phyloP scores from a whole-genome alignment of 2,113 vertebrate genomes.

The Hymenochirus boettgeri region DNA sequence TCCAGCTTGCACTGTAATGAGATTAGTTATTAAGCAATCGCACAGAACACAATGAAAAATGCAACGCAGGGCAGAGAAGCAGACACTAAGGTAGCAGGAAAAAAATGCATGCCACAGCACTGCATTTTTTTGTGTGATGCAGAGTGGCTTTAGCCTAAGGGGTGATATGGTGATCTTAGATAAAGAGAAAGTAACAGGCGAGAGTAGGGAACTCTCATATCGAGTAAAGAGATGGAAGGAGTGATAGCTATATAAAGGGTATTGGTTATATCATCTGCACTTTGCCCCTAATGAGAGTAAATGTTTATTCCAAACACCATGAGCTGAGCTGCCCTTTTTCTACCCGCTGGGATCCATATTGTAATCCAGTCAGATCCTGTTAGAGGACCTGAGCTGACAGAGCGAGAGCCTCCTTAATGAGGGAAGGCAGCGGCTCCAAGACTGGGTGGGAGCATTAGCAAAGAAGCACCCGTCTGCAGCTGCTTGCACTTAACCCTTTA shows the following conservation, averaged over 20 bases:
- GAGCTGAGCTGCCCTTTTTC: conserved; percentile 45
- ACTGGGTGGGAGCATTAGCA: conserved; percentile 55
- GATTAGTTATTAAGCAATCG: too few species aligned
- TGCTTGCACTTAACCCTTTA: conserved; percentile 27
- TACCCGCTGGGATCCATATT: conserved; percentile 46
- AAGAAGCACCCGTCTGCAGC: conserved; percentile 36
- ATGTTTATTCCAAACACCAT: conserved; percentile 53
- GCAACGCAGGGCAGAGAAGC: too few species aligned
- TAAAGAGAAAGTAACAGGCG: too few species aligned
- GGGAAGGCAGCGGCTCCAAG: conserved; percentile 68
- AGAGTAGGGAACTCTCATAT: too few species aligned
- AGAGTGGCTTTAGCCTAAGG: too few species aligned
- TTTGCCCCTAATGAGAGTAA: conserved; percentile 50
- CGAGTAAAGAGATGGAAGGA: not conserved
- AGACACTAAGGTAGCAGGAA: too few species aligned
- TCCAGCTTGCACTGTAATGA: too few species aligned
- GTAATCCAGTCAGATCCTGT: conserved; percentile 48
- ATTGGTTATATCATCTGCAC: conserved; percentile 42
- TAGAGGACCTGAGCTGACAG: conserved; percentile 41
- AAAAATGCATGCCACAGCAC: too few species aligned
- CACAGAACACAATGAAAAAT: too few species aligned
- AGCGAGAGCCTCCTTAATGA: conserved; percentile 55
- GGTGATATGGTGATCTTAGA: too few species aligned
- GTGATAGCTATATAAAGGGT: conserved; percentile 12
- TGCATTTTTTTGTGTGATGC: too few species aligned